A percentile compares a stretch with the other conserved stretches of the same genome.
phyloP scores from a whole-genome alignment of 2,797 vertebrate species.

The Serranus cabrilla region DNA sequence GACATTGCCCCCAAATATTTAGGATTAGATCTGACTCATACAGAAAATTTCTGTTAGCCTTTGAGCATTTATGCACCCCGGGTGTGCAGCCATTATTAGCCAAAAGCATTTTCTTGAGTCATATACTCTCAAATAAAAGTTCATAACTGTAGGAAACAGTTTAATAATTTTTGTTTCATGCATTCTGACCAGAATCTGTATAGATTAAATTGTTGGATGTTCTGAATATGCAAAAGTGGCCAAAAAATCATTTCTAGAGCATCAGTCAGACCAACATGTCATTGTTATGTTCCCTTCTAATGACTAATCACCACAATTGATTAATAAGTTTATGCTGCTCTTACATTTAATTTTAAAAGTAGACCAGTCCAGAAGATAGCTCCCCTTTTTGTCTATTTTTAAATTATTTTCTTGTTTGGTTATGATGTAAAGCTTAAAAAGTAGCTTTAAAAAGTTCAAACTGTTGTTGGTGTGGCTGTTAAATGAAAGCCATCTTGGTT shows the following conservation, averaged over 20 bases:
- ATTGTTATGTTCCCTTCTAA: conserved; percentile 26
- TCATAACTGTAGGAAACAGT: neutral
- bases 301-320: conserved; percentile 27
- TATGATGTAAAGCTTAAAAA: neutral
- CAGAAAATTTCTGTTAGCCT: too few species aligned
- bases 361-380: neutral
- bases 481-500: conserved; percentile 9
- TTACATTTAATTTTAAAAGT: conserved; percentile 33
- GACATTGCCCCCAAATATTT: neutral
- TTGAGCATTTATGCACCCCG: neutral
- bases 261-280: neutral
- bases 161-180: neutral
- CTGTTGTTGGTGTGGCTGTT: neutral
- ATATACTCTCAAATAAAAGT: conserved; percentile 3
- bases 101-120: neutral
- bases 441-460: neutral
- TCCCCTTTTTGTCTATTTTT: conserved; percentile 7
- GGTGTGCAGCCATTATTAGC: neutral
- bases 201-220: neutral
- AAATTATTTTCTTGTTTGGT: neutral
- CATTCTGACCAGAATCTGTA: accelerated
- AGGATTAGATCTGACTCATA: neutral
- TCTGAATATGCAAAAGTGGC: too few species aligned
- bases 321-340: neutral
- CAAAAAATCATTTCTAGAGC: conserved; percentile 26